These are phyloP conservation scores for Chironomus striatipennis DNA, from an alignment of 1,140 invertebrate species.

Conservation along the genomic window DNA sequence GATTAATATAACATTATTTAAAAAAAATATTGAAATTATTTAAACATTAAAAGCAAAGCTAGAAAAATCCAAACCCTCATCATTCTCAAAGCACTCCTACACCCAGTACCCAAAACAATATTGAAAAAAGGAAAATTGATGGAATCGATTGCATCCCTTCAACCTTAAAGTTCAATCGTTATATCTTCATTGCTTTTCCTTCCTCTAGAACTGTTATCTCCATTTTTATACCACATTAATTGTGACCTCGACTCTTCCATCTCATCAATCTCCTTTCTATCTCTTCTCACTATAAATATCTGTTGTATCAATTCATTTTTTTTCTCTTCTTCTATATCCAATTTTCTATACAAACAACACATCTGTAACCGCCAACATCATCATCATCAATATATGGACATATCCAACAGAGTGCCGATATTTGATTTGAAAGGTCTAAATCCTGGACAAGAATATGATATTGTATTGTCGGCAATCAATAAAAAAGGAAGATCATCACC, in stretches of 20 bases:
- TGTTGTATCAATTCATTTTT: background rate
- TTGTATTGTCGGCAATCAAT: constrained; percentile 56
- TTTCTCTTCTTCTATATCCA: background rate
- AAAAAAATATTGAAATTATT: too few relatives aligned
- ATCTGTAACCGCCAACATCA: constrained; percentile 25
- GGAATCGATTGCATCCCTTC: background rate
- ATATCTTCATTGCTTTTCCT: background rate
- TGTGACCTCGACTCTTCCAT: background rate
- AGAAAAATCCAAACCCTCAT: too few relatives aligned
- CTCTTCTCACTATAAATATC: background rate
- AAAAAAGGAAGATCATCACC: constrained; percentile 52
- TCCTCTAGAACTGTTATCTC: background rate
- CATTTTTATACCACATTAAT: constrained; percentile 1
- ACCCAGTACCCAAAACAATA: too few relatives aligned
- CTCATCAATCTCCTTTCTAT: background rate
- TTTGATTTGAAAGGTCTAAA: constrained; percentile 52
- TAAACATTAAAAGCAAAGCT: too few relatives aligned
- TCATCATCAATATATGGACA: constrained; percentile 32
- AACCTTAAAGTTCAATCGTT: background rate
- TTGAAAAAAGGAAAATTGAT: background rate
- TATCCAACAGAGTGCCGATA: constrained; percentile 38
- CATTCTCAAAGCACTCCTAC: too few relatives aligned
- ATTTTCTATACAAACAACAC: constrained; percentile 32
- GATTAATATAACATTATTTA: too few relatives aligned
- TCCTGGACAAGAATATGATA: constrained; percentile 52